Base-by-base conservation (phyloP, 2,888 invertebrate species). In the Ariolimax columbianus region DNA sequence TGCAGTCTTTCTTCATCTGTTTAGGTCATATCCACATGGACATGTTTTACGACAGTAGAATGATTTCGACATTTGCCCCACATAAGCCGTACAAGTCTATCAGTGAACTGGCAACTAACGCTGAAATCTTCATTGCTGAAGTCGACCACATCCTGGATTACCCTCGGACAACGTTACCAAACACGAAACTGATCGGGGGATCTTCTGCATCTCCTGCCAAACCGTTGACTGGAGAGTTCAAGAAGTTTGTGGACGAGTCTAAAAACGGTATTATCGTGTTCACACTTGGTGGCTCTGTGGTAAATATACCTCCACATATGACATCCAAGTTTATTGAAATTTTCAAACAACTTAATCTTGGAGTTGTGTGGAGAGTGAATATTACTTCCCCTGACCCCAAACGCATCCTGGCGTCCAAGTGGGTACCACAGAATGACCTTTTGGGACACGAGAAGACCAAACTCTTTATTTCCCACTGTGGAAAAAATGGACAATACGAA, bases 391-490 rank as follows among this genome's bases (percentile, higher is more conserved):
- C 83, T 6, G 77, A 80, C 36, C 85, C 87, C 14, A 36, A 55
- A 0, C 88, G 88, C 70, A 86, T 90, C 73, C n/a, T n/a, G 51
- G 83, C 86, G 4, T 84, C 87, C 23, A 85, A 84, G 59, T 91
- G 91, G 91, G 77, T 90, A 17, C 90, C 90, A 9, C 90, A 90
- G 81, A 89, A 90, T 83, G 91, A 90, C 73, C 77, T 91, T 0
- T 80, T 90, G n/a, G 91, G 88, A n/a, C 89, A 91, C 66, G 86
- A 82, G 14, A 88, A 89, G 36, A 80, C 86, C 7, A 88, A 86
- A 66, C 83, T 90, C 6, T 90, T 91, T 70, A 87, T 91, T n/a
- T 88, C 89, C 14, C 91, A 91, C 83, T 90, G 90, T 83, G 91
- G 91, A 23, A 89, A 88, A 73, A 90, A 90, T 77, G 89, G 90